Base-by-base conservation (phyloP, 2,888 invertebrate genomes). In the Synergus laeviventris region DNA sequence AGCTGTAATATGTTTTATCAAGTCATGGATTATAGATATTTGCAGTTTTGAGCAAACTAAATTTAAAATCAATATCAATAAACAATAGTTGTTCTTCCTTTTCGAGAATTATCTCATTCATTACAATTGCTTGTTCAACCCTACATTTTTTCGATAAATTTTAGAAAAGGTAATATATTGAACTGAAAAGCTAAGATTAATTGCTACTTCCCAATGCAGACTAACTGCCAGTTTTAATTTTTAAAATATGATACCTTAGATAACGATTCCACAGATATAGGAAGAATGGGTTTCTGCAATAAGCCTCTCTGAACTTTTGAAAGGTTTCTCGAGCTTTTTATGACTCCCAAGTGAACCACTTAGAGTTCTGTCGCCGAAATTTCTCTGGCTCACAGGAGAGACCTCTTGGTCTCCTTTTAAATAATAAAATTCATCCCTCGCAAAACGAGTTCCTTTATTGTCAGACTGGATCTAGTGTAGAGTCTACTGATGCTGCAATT, bases 291-390 rank as follows among this genome's bases (percentile, higher is more conserved):
- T 64, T 11, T 39, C 39, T 21, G 42, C 64, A 64, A 64, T 42
- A 64, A 42, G 64, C 36, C 49, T 70, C 49, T 66, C 66, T 49
- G 31, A 70, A 70, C 70, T 70, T 70, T 49, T 54, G 70, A 70
- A 70, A 70, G 70, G 49, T 70, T 70, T 70, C 49, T 49, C 12
- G 49, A 70, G 70, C 70, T 70, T 70, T 70, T 70, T 49, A 70
- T 11, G 70, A 70, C 49, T 49, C 70, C 70, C 70, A 49, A 36
- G 70, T 70, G 45, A 14, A 70, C 70, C 9, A 70, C 45, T 70
- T 70, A 70, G 49, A 70, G 49, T n/a, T 36, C 31, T 70, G 66
- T 66, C 70, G 31, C 70, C 70, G 18, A 70, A 70, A 49, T 45
- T 70, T 70, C 18, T 70, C 11, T 31, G n/a, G 16, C 36, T 70